These are phyloP conservation scores for Pogonomyrmex californicus DNA, from an alignment of 1,140 invertebrate species.

Conservation along the genomic window DNA sequence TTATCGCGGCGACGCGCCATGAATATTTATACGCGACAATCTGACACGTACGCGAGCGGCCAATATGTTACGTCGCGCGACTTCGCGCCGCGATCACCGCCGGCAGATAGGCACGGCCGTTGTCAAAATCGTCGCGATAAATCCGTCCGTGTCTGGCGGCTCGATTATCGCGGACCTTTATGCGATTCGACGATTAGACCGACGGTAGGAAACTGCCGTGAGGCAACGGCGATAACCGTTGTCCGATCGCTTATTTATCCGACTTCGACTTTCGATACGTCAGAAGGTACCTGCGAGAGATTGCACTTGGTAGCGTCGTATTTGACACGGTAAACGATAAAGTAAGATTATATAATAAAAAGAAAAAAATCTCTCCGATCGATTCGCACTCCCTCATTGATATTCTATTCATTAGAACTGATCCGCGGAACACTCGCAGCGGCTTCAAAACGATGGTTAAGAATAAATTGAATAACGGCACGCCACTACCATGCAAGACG, in stretches of 20 bases:
- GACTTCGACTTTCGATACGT: neutral
- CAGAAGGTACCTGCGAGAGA: neutral
- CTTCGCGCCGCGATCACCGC: slow-evolving; percentile 67
- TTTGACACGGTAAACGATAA: slow-evolving; percentile 16
- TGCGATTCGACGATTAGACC: slow-evolving; percentile 47
- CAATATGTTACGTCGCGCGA: slow-evolving; percentile 71
- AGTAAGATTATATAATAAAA: neutral
- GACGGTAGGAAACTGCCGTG: slow-evolving; percentile 10
- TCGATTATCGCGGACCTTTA: slow-evolving; percentile 64
- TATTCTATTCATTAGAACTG: slow-evolving; percentile 6
- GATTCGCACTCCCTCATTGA: neutral
- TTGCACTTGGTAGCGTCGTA: slow-evolving; percentile 14
- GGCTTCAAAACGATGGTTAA: neutral
- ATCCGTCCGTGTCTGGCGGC: slow-evolving; percentile 68
- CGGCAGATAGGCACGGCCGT: slow-evolving; percentile 19
- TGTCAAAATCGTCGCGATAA: slow-evolving; percentile 75
- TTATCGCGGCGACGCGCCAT: slow-evolving; percentile 67
- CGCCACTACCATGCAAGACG: neutral
- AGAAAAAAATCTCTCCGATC: neutral
- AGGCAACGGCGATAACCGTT: slow-evolving; percentile 21
- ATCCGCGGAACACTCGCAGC: neutral
- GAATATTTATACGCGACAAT: slow-evolving; percentile 77
- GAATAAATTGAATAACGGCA: slow-evolving; percentile 27
- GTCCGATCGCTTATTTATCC: slow-evolving; percentile 44
- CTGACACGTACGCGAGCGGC: slow-evolving; percentile 35